A percentile compares a stretch with the other conserved stretches of the same genome.
Evolutionary conservation across 2,113 vertebrate species (phyloP).

Genomic region (Girardinichthys multiradiatus): DNA sequence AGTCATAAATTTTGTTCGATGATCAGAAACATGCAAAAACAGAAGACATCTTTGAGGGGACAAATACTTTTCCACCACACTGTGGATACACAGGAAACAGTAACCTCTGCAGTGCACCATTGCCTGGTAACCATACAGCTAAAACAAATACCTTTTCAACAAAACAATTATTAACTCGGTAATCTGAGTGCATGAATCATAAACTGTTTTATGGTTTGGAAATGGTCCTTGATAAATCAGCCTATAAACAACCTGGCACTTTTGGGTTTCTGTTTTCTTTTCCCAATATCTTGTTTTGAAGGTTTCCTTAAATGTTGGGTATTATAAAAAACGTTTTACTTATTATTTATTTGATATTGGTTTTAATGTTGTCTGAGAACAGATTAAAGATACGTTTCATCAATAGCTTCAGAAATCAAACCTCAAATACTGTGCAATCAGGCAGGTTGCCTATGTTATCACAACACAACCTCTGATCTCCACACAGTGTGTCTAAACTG

Average conservation of each 20-base stretch:
- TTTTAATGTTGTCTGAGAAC: background rate
- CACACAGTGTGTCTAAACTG: background rate
- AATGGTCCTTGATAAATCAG: background rate
- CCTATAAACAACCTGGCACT: too few relatives aligned
- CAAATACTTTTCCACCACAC: background rate
- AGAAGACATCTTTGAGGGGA: background rate
- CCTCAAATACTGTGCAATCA: too few relatives aligned
- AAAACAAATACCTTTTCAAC: slow-evolving; percentile 45
- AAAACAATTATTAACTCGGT: slow-evolving; percentile 10
- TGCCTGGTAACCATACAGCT: slow-evolving; percentile 15
- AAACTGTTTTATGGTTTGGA: slow-evolving; percentile 17
- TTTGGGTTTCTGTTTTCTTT: background rate
- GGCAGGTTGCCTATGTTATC: background rate
- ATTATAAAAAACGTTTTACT: background rate
- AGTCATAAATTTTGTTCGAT: background rate
- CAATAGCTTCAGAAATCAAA: background rate
- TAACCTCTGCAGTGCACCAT: slow-evolving; percentile 4
- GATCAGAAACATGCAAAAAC: background rate
- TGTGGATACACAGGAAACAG: slow-evolving; percentile 12
- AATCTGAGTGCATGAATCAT: slow-evolving; percentile 2
- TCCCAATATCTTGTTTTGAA: background rate
- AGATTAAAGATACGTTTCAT: too few relatives aligned
- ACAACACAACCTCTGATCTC: background rate
- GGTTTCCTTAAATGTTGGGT: background rate
- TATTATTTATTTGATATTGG: background rate